These are phyloP conservation scores for Austrolebias charrua DNA, from an alignment of 2,797 vertebrate genomes.

Conservation along the genomic window DNA sequence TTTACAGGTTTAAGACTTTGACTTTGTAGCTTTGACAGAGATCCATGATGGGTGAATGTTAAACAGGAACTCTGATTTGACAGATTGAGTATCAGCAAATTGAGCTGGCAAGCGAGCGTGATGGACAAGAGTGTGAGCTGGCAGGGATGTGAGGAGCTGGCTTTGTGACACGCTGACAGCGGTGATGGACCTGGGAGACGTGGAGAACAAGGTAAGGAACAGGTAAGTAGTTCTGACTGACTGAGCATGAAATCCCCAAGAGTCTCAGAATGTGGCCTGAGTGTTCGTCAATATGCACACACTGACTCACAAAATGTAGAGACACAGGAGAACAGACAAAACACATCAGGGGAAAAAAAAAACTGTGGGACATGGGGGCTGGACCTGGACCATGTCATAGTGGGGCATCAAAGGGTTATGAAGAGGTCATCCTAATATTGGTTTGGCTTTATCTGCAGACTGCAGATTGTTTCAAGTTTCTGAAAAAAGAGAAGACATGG, in stretches of 20 bases:
- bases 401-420: not conserved
- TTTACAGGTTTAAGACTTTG: not conserved
- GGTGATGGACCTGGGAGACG: conserved; percentile 1
- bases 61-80: conserved; percentile 9
- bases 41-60: not conserved
- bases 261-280: not conserved
- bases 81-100: conserved; percentile 7
- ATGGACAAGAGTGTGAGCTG: not conserved
- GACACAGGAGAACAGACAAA: not conserved
- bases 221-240: conserved; percentile 3
- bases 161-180: not conserved
- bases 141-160: not conserved
- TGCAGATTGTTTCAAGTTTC: not conserved
- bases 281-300: not conserved
- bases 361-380: not conserved
- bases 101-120: not conserved
- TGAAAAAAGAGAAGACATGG: not conserved
- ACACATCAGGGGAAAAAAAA: not conserved
- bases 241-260: conserved; percentile 2
- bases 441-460: conserved; percentile 6
- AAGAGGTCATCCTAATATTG: no score
- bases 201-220: not conserved
- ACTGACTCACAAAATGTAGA: not conserved
- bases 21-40: conserved; percentile 8
- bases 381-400: not conserved